phyloP scores from a whole-genome alignment of 2,888 invertebrate genomes.

The Allacma fusca region DNA sequence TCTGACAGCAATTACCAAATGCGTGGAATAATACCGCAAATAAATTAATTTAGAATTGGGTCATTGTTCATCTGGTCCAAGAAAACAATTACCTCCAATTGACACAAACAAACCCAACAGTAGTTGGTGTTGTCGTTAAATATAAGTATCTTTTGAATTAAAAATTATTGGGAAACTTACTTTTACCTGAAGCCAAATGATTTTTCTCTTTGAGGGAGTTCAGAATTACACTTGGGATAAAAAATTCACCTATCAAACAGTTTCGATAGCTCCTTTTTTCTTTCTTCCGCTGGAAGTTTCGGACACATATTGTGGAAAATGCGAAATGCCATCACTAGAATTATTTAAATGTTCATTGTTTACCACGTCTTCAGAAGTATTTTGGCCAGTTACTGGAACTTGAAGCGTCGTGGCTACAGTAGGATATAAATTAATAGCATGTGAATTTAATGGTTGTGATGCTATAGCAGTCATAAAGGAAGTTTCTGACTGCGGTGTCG shows the following conservation, averaged over 20 bases:
- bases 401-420: conserved; percentile 11
- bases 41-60: too few relatives aligned
- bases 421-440: conserved; percentile 4
- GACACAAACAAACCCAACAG: too few relatives aligned
- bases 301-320: conserved; percentile 18
- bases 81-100: too few relatives aligned
- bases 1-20: too few relatives aligned
- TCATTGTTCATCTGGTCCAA: too few relatives aligned
- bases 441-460: background rate
- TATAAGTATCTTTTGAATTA: too few relatives aligned
- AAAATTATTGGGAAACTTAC: background rate
- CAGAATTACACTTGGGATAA: background rate
- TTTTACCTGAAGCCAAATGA: background rate
- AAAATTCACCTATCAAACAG: conserved; percentile 43
- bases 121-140: too few relatives aligned
- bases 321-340: conserved; percentile 13
- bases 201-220: background rate
- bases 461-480: conserved; percentile 51
- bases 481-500: conserved; percentile 58
- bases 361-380: background rate
- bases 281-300: conserved; percentile 24
- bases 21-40: too few relatives aligned
- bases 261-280: conserved; percentile 57
- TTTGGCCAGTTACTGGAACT: conserved; percentile 6
- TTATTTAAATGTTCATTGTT: background rate